Base-by-base conservation (phyloP, 2,797 vertebrate genomes). In the Anomalospiza imberbis region DNA sequence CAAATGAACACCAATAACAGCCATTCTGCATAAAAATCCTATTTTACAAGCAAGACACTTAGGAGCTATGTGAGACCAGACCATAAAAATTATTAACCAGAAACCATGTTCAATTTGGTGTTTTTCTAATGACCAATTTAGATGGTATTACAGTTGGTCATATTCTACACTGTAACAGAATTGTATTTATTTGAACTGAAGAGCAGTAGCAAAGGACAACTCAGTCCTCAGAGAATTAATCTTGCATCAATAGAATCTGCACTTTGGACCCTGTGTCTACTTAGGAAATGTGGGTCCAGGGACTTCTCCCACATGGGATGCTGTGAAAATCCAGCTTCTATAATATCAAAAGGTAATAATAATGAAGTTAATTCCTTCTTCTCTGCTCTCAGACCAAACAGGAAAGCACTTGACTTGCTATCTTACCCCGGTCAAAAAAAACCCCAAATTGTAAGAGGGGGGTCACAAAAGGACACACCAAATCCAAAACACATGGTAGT, bases 71-170 rank as follows among this genome's bases (percentile, higher is more conserved):
- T 45, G 40, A 94, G 82, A 88, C 20, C 24, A 65, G 66, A 93
- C 32, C 28, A 72, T 88, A 91, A 95, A 90, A 94, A 94, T 66
- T 78, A 91, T 81, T 88, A 90, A 95, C 76, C 85, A 91, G 68
- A 92, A 96, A 77, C 24, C 28, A 44, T 40, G 58, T 72, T 90
- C 68, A 54, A 29, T 78, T 85, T 53, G 82, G 44, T 54, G 11
- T 17, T 93, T 79, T 93, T 82, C 71, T 65, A 91, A 55, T 63
- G 51, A 88, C 51, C 28, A 79, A 81, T 86, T 89, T 77, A 80
- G 84, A 85, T 57, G 73, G 31, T 38, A 68, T 84, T 88, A 47
- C 4, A 92, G 22, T 26, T 70, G 31, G 13, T 57, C 29, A 31
- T 66, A 75, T 38, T 65, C 60, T 45, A 54, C 53, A 20, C 7